These are phyloP conservation scores for Hyperoplus immaculatus DNA, from an alignment of 2,797 vertebrate species.

Conservation along the genomic window DNA sequence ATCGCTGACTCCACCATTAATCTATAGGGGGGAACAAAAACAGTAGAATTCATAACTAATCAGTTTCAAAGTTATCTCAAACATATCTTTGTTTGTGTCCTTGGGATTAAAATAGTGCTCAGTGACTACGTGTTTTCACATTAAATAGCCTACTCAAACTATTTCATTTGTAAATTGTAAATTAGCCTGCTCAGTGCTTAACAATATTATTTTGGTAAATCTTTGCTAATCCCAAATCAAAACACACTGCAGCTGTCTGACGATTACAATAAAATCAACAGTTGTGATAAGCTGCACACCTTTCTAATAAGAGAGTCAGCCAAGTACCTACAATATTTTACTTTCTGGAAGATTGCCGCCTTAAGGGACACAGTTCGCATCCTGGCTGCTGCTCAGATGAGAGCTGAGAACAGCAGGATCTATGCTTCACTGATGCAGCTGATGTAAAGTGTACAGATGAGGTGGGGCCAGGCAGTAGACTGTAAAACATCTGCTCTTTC, in stretches of 20 bases:
- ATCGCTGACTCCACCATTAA: too few relatives aligned
- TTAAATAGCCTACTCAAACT: too few relatives aligned
- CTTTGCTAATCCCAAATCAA: not conserved
- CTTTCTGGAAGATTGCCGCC: not conserved
- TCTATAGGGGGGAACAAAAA: too few relatives aligned
- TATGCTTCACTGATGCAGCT: not conserved
- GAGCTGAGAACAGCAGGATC: not conserved
- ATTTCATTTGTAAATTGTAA: not conserved
- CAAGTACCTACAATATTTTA: not conserved
- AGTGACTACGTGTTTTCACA: too few relatives aligned
- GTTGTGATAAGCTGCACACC: not conserved
- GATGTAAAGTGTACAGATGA: not conserved
- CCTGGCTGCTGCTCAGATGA: not conserved
- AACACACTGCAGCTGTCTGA: slow-evolving; percentile 1
- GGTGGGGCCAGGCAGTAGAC: not conserved
- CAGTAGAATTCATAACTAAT: too few relatives aligned
- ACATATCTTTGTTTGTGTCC: not conserved
- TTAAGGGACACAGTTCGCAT: not conserved
- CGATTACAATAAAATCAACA: not conserved
- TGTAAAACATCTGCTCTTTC: not conserved
- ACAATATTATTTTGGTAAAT: not conserved
- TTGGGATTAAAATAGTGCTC: too few relatives aligned
- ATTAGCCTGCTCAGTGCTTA: too few relatives aligned
- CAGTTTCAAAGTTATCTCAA: not conserved
- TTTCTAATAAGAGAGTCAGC: not conserved